phyloP scores from a whole-genome alignment of 1,140 invertebrate species.

The Drosophila auraria region DNA sequence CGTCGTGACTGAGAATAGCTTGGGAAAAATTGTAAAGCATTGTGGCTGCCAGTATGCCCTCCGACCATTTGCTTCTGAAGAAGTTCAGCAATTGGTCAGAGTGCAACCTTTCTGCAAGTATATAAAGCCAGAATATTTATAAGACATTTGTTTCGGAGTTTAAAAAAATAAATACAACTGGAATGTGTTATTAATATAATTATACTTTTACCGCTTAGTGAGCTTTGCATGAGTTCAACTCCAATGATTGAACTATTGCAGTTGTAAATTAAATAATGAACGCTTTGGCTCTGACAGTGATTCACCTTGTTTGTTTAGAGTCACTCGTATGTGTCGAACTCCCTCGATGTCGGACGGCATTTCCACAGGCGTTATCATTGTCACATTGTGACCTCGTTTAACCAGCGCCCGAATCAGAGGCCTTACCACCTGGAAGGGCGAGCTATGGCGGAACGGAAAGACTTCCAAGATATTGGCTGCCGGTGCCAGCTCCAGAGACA shows the following conservation, averaged over 20 bases:
- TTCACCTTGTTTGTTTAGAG: conserved; percentile 30
- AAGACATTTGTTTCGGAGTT: not conserved
- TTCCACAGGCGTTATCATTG: conserved; percentile 27
- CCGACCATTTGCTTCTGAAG: conserved; percentile 29
- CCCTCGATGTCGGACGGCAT: not conserved
- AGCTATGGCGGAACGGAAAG: conserved; percentile 18
- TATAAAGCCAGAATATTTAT: not conserved
- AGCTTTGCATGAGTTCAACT: no score
- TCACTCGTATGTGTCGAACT: conserved; percentile 35
- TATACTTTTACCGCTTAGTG: no score
- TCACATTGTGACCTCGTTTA: conserved; percentile 41
- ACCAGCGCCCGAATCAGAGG: conserved; percentile 31
- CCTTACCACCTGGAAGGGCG: conserved; percentile 23
- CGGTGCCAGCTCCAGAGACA: not conserved
- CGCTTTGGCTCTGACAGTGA: not conserved
- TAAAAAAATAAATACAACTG: no score
- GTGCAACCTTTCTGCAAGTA: not conserved
- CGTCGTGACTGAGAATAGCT: conserved; percentile 22
- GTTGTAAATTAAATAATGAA: no score
- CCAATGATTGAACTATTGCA: no score
- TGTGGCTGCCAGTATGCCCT: not conserved
- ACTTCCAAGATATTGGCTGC: conserved; percentile 36
- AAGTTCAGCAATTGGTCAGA: not conserved
- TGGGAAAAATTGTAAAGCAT: conserved; percentile 22
- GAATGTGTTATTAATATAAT: no score